A percentile compares a stretch with the other conserved stretches of the same genome.
Conservation (phyloP, 2,797 vertebrate species). For the Phataginus tetradactyla region DNA sequence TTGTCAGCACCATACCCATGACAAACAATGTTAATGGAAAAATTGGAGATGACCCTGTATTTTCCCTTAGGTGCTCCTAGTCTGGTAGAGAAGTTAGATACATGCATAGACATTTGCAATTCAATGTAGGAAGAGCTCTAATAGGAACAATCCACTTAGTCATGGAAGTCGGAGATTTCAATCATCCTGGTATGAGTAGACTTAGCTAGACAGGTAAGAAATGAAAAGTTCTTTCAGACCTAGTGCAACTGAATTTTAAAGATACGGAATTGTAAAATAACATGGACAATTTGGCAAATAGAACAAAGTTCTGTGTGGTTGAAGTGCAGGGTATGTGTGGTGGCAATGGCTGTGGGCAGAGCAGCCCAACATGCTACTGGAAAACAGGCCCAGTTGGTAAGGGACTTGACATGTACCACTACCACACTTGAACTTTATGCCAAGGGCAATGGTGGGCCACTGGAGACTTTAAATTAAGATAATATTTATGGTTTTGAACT, state of each 20-base stretch:
- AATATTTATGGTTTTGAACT: not conserved
- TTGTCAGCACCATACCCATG: not conserved
- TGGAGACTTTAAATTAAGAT: not conserved
- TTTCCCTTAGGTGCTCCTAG: not conserved
- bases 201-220: not conserved
- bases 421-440: not conserved
- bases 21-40: not conserved
- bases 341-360: not conserved
- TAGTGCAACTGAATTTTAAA: not conserved
- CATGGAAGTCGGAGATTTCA: not conserved
- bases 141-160: not conserved
- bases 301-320: not conserved
- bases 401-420: not conserved
- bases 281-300: not conserved
- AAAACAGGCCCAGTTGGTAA: not conserved
- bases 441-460: not conserved
- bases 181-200: not conserved
- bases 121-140: not conserved
- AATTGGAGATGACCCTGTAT: not conserved
- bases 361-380: not conserved
- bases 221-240: not conserved
- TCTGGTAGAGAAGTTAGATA: not conserved
- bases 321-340: not conserved
- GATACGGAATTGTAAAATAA: not conserved
- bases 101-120: not conserved